Evolutionary conservation across 2,113 vertebrate species (phyloP), one percentile per base, ranked within the genome.

Genomic region (Orcinus orca): DNA sequence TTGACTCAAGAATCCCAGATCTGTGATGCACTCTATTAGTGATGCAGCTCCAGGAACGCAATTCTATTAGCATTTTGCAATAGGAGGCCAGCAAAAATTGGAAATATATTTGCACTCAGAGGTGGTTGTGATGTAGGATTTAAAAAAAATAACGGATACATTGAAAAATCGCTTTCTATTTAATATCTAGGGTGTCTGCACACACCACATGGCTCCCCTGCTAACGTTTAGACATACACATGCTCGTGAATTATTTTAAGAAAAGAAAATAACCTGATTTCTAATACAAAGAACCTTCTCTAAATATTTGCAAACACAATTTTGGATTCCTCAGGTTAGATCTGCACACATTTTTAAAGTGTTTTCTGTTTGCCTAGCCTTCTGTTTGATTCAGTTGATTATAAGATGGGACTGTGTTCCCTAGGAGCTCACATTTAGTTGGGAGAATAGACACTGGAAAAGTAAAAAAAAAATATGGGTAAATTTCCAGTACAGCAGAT

Each of bases 21-120:
- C 62, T 95, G 18, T 76, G 84, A 36, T 92, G 12, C 0, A 73
- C 8, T 74, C 36, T 93, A 50, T 96, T 83, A 96, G 38, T 36
- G 81, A 90, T 13, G 23, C 18, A 15, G 31, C 82, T 92, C 88
- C 55, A 80, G 85, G 91, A 96, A 88, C 91, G 90, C 26, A 44
- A 87, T 95, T 96, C 96, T 93, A 79, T 97, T 96, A 96, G 95
- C 88, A 97, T 88, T 92, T 93, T 92, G 65, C 80, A 76, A 76
- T 55, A 84, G 88, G 82, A 88, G 44, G n/a, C 68, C 73, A 74
- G 44, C 33, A 87, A 77, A 77, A 92, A 88, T 77, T 62, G 97
- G 84, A 96, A 95, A 87, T 95, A 82, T 62, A 94, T 90, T 96
- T 96, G 58, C 29, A 91, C 81, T 91, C 20, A 58, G 50, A 70